Percentiles rank a stretch among this genome's conserved stretches.
These are phyloP conservation scores for Colletes collaris DNA, from an alignment of 2,888 invertebrate genomes.

Conservation along the genomic window DNA sequence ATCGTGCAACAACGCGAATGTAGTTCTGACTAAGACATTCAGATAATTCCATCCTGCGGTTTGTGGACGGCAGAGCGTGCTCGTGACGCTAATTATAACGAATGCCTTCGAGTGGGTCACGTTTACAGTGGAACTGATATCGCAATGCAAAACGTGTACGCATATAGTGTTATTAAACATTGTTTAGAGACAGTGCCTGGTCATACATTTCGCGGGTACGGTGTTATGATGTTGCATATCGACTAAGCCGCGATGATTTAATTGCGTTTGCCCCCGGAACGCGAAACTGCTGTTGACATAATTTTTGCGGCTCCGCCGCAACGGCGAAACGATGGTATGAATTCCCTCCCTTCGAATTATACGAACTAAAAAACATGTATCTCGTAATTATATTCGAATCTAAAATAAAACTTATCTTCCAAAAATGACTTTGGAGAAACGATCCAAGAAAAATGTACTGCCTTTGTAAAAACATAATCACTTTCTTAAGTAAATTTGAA, in stretches of 20 bases:
- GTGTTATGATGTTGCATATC: constrained; percentile 22
- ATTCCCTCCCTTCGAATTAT: not conserved
- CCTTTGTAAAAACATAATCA: too few relatives aligned
- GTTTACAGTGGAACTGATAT: constrained; percentile 58
- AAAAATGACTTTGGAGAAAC: too few relatives aligned
- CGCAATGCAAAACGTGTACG: constrained; percentile 47
- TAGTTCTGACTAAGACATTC: constrained; percentile 67
- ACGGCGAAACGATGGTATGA: not conserved
- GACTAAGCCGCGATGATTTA: constrained; percentile 44
- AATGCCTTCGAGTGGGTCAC: constrained; percentile 68
- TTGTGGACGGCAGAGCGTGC: constrained; percentile 60
- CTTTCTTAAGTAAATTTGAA: too few relatives aligned
- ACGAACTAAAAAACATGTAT: not conserved
- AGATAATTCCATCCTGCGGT: constrained; percentile 63
- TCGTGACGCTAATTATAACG: constrained; percentile 73
- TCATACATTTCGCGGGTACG: constrained; percentile 39
- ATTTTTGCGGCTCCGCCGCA: not conserved
- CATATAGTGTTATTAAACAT: constrained; percentile 48
- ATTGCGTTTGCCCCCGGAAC: constrained; percentile 17
- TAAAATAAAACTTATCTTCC: too few relatives aligned
- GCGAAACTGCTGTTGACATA: constrained; percentile 8
- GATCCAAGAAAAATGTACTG: too few relatives aligned
- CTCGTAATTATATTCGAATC: not conserved
- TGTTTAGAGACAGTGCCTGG: constrained; percentile 50
- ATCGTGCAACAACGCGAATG: constrained; percentile 52